Base-by-base conservation (phyloP, 2,888 invertebrate species). In the Minunthozetes semirufus region DNA sequence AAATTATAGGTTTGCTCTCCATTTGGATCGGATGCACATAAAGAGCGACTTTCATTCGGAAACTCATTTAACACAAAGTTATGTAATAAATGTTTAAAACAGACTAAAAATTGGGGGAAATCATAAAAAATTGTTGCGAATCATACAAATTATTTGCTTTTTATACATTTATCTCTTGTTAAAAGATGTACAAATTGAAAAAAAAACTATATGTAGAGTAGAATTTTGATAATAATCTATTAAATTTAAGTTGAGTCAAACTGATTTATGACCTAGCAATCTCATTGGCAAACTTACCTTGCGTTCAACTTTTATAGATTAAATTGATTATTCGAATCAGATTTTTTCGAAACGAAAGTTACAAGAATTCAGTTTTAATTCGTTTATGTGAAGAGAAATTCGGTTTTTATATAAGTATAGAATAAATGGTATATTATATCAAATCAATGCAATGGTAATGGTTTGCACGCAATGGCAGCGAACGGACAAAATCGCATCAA, bases 391-490 rank as follows among this genome's bases (percentile, higher is more conserved):
- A 19, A 50, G n/a, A 50, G 50, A 19, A 50, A 5, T 42, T 42
- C 13, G 42, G 11, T 1, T 50, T 17, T 50, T 50, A 50, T 50
- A 19, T 19, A 19, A 50, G 59, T 59, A 59, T 22, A 25, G 22
- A 59, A 59, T 25, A 25, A 27, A 63, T 63, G 17, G 33, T 19
- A 59, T 59, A 63, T 29, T 13, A 63, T 33, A 63, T 63, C 33
- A 63, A 63, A 63, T 33, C 63, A 63, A 63, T 63, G 59, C 33
- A n/a, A n/a, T 29, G 63, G 63, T 33, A 63, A 63, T 63, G 33
- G 63, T 33, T 22, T 29, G 63, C 63, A 63, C 63, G 63, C 63
- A 63, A 33, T n/a, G 15, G 33, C 63, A 63, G 13, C n/a, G 15
- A 6, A 33, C 15, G 63, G 63, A 15, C 63, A 33, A 13, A 29